Base-by-base conservation (phyloP, 2,888 invertebrate genomes). In the Clistopyga incitator region DNA sequence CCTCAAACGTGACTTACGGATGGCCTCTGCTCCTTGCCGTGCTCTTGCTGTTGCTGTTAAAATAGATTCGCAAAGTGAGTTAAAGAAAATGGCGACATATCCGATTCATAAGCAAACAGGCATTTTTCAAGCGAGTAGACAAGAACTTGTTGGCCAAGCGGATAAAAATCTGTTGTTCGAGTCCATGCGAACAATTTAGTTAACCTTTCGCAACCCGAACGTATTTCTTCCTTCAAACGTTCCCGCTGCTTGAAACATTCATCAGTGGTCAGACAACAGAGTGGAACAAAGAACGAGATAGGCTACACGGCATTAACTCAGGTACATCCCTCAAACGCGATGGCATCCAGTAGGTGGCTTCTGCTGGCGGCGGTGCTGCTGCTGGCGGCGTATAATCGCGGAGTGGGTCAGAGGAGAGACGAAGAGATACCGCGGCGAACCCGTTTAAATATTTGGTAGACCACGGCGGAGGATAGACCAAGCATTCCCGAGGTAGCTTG, bases 401-500 rank as follows among this genome's bases (percentile, higher is more conserved):
- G 61, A 80, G 80, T 75, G 18, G 45, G 70, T 70, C 75, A 70
- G 68, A 25, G 47, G 42, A 52, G 15, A 45, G 52, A 70, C 47
- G 67, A 13, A 23, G 15, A 52, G 25, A 68, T 52, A 38, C 68
- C 6, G 47, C 52, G 70, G 59, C 68, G 25, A 75, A 75, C 61
- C 25, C 25, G 52, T 75, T 54, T 80, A 70, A 80, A 80, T 70
- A 80, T 75, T 80, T 61, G 56, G 59, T 59, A 47, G 34, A 34
- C 29, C 61, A 75, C 61, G 61, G 25, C 50, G 54, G 52, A 34
- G 68, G 59, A 68, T 70, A 61, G 61, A 42, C 29, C 54, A 54
- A 29, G 18, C 67, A 75, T 68, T 70, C 38, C 25, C 61, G 47
- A 52, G 25, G 42, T 42, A 47, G 59, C 74, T 59, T 38, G 52